Evolutionary conservation across 1,140 invertebrate genomes (phyloP).

Genomic region (Gryon sp.): DNA sequence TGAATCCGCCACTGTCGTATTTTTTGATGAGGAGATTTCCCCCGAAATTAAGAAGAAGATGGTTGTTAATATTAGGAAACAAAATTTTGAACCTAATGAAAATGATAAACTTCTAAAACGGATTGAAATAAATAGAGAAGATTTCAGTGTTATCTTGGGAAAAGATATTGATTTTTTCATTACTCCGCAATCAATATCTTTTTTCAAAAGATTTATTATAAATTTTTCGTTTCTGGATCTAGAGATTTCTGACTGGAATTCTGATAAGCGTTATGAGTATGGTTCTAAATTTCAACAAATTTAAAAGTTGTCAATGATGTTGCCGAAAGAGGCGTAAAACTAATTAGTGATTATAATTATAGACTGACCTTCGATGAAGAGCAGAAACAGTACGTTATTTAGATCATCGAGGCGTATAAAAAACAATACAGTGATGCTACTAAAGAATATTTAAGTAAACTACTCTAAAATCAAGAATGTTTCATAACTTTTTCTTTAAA

Average conservation of each 20-base stretch:
- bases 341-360: conserved; percentile 42
- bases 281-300: conserved; percentile 44
- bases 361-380: conserved; percentile 34
- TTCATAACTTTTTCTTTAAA: too few species aligned
- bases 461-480: too few species aligned
- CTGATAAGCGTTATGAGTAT: conserved; percentile 26
- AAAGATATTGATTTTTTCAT: conserved; percentile 50
- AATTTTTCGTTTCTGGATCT: neutral
- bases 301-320: conserved; percentile 52
- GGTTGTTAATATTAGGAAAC: neutral
- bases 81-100: neutral
- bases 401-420: conserved; percentile 37
- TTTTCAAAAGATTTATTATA: conserved; percentile 31
- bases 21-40: conserved; percentile 21
- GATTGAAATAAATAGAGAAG: neutral
- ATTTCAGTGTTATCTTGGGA: neutral
- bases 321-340: conserved; percentile 45
- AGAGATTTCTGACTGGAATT: conserved; percentile 17
- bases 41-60: neutral
- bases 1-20: conserved; percentile 23
- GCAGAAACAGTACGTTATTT: conserved; percentile 50
- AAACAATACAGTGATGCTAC: too few species aligned
- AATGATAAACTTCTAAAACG: neutral
- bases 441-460: too few species aligned
- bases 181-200: conserved; percentile 13